Conservation (phyloP, 2,797 vertebrate genomes). For the Chromobotia macracanthus region DNA sequence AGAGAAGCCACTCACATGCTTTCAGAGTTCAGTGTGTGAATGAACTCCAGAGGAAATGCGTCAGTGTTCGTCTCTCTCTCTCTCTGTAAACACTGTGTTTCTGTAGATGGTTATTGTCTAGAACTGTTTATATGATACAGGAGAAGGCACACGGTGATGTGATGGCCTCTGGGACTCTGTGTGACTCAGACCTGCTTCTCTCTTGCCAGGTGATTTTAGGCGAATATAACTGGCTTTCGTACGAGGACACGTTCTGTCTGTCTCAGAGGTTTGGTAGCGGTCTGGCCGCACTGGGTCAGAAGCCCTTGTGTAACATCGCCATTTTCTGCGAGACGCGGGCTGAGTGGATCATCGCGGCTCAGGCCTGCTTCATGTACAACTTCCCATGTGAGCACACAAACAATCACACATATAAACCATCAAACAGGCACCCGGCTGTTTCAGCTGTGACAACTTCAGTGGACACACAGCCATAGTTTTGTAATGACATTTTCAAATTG, state of each 20-base stretch:
- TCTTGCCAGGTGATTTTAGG: conserved; percentile 89
- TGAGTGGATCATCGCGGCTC: conserved; percentile 92
- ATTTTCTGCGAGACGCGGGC: conserved; percentile 97
- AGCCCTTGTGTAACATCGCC: conserved; percentile 90
- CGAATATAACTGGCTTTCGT: conserved; percentile 92
- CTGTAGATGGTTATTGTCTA: conserved; percentile 14
- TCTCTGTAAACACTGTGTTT: conserved; percentile 23
- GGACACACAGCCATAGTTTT: neutral
- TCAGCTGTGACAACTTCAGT: too few relatives aligned
- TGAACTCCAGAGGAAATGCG: conserved; percentile 4
- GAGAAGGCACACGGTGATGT: neutral
- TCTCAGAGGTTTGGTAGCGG: conserved; percentile 90
- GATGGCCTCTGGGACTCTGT: neutral
- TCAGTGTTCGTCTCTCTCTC: neutral
- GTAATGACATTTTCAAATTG: neutral
- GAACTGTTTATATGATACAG: conserved; percentile 33
- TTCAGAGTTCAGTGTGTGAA: conserved; percentile 3
- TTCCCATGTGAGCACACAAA: conserved; percentile 86
- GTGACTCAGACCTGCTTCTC: conserved; percentile 7
- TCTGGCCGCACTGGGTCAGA: conserved; percentile 88
- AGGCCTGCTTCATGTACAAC: conserved; percentile 97
- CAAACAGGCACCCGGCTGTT: neutral
- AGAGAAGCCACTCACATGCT: neutral
- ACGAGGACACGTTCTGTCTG: conserved; percentile 84
- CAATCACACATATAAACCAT: neutral